These are phyloP conservation scores for Chrysodeixis includens DNA, from an alignment of 2,888 invertebrate genomes.

Conservation along the genomic window DNA sequence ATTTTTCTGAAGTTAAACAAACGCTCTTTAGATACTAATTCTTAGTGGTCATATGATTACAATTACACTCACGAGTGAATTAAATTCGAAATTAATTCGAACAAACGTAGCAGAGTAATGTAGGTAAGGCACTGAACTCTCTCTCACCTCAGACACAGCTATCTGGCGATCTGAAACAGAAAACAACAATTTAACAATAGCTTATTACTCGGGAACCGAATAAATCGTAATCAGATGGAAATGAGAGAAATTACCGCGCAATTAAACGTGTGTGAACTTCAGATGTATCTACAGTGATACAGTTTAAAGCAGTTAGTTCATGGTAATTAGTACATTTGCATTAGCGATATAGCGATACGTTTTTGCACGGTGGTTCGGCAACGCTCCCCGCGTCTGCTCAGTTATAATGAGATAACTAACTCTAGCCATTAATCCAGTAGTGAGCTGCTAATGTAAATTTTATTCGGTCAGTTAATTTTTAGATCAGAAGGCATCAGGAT, in stretches of 20 bases:
- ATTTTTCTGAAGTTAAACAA: too few relatives aligned
- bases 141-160: constrained; percentile 65
- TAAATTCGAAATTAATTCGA: constrained; percentile 23
- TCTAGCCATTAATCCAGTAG: constrained; percentile 37
- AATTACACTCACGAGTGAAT: constrained; percentile 31
- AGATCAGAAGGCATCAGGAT: constrained; percentile 36
- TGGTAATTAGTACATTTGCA: constrained; percentile 54
- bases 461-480: constrained; percentile 57
- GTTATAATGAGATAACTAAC: constrained; percentile 51
- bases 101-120: constrained; percentile 36
- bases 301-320: constrained; percentile 27
- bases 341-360: constrained; percentile 47
- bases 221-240: constrained; percentile 67
- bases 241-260: constrained; percentile 55
- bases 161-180: constrained; percentile 80
- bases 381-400: constrained; percentile 41
- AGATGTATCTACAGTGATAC: constrained; percentile 50
- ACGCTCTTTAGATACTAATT: too few relatives aligned
- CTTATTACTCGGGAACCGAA: constrained; percentile 69
- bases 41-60: constrained; percentile 15
- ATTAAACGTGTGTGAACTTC: constrained; percentile 59
- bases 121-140: constrained; percentile 43
- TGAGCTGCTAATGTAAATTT: constrained; percentile 48
- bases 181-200: constrained; percentile 77
- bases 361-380: constrained; percentile 48